Evolutionary conservation across 1,140 invertebrate genomes (phyloP).

Genomic region (Sinonovacula constricta): DNA sequence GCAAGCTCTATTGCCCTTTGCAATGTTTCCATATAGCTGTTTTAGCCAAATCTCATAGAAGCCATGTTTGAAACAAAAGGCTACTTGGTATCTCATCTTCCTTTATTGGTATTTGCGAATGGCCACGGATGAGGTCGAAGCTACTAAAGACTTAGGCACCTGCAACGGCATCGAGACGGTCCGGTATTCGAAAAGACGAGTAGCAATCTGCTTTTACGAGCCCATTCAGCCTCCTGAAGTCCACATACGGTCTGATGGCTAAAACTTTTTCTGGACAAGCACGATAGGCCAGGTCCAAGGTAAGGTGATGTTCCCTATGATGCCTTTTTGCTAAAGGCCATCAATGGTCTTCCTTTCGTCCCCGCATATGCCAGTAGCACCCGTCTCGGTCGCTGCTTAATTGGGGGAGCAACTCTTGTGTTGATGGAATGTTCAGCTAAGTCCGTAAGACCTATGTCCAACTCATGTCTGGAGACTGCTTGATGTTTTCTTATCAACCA

Average conservation of each 20-base stretch:
- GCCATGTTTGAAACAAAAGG: conserved; percentile 40
- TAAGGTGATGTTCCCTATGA: conserved; percentile 4
- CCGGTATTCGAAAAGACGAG: conserved; percentile 50
- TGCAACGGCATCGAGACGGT: conserved; percentile 45
- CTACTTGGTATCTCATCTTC: conserved; percentile 68
- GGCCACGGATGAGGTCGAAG: conserved; percentile 51
- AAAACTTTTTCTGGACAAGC: conserved; percentile 12
- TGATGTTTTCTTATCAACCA: not conserved
- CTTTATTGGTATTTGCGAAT: conserved; percentile 59
- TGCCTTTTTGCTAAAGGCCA: conserved; percentile 21
- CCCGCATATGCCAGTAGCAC: conserved; percentile 3
- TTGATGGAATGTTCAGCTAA: conserved; percentile 35
- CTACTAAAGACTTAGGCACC: conserved; percentile 50
- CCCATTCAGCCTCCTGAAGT: conserved; percentile 29
- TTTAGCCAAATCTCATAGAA: conserved; percentile 17
- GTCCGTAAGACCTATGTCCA: conserved; percentile 21
- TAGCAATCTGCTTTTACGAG: conserved; percentile 19
- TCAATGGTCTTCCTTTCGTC: conserved; percentile 31
- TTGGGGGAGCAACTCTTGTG: conserved; percentile 20
- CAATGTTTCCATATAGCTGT: no score
- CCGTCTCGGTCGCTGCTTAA: conserved; percentile 18
- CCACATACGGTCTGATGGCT: conserved; percentile 20
- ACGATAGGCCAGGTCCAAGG: conserved; percentile 13
- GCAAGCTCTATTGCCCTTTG: no score
- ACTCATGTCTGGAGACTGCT: conserved; percentile 26